Base-by-base conservation (phyloP, 2,888 invertebrate species). In the Drosophila nigritarsus region DNA sequence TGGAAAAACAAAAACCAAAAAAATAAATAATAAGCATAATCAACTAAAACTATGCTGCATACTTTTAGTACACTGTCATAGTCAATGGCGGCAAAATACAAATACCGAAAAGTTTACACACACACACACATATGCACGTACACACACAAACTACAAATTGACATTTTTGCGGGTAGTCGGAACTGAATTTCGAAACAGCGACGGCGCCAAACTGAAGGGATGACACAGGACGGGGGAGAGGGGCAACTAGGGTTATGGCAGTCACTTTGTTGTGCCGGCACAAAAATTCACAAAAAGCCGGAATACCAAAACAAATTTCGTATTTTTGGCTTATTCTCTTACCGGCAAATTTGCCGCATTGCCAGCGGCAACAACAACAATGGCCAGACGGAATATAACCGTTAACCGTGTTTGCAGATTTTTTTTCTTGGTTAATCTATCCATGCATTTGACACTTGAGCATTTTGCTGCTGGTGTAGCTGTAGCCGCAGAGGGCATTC, bases 211-310 rank as follows among this genome's bases (percentile, higher is more conserved):
- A 54, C 49, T 69, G 42, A 29, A 24, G 11, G 42, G 13, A 9
- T 13, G 29, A n/a, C 34, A 18, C 24, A 34, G 42, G 24, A 18
- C 2, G 48, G 2, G 24, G 13, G 7, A 3, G 38, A 11, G 24
- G 7, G 34, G 66, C 60, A 32, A 60, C 55, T 53, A 20, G 45
- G 36, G 53, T 38, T 73, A 34, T 48, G 70, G n/a, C 70, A 65
- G 62, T 63, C 60, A 61, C 61, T 72, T 85, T 85, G 87, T 85
- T 85, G 70, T 85, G 85, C 84, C 84, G 84, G 84, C 87, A 24
- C 20, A 71, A 87, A 87, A 63, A 67, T 75, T 68, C 62, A 45
- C 49, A 38, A 67, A 74, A 83, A 68, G 60, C 34, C 67, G 78
- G 49, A 75, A 72, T 72, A 54, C 69, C 66, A 73, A 69, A 82